These are phyloP conservation scores for Chaetodon trifascialis DNA, from an alignment of 2,113 vertebrate species.

Conservation along the genomic window DNA sequence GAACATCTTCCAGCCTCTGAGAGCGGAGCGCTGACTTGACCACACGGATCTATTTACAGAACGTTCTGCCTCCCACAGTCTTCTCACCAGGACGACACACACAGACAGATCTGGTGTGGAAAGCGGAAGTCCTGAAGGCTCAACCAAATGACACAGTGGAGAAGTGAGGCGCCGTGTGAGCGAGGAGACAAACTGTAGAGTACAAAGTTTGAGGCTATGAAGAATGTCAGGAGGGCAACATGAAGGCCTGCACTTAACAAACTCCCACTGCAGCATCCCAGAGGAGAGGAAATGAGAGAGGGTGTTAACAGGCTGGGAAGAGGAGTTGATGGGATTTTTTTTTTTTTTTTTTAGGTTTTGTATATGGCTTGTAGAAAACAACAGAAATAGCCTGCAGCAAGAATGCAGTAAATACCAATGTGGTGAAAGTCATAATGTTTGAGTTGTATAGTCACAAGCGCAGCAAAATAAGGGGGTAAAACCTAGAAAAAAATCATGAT, in stretches of 20 bases:
- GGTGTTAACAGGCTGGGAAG: conserved; percentile 39
- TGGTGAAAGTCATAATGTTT: conserved; percentile 25
- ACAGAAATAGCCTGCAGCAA: conserved; percentile 19
- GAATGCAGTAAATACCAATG: conserved; percentile 42
- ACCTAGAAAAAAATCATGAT: background rate
- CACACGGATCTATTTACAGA: conserved; percentile 70
- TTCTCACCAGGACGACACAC: conserved; percentile 62
- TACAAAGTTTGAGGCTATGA: conserved; percentile 44
- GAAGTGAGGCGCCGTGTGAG: conserved; percentile 36
- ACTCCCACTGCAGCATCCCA: conserved; percentile 45
- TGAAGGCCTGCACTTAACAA: conserved; percentile 33
- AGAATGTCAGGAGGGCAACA: conserved; percentile 39
- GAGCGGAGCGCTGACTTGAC: conserved; percentile 36
- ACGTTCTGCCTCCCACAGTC: conserved; percentile 63
- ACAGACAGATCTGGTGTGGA: conserved; percentile 57
- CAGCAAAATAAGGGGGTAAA: conserved; percentile 12
- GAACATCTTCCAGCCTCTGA: conserved; percentile 47
- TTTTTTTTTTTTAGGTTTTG: conserved; percentile 17
- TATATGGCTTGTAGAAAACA: conserved; percentile 24
- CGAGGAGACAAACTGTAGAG: conserved; percentile 40
- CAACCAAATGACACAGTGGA: conserved; percentile 61
- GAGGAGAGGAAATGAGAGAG: conserved; percentile 43
- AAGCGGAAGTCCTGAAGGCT: conserved; percentile 53
- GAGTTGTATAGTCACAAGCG: conserved; percentile 20
- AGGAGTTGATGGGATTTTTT: background rate